Conservation (phyloP, 2,797 vertebrate genomes). For the Hoplostethus mediterraneus region DNA sequence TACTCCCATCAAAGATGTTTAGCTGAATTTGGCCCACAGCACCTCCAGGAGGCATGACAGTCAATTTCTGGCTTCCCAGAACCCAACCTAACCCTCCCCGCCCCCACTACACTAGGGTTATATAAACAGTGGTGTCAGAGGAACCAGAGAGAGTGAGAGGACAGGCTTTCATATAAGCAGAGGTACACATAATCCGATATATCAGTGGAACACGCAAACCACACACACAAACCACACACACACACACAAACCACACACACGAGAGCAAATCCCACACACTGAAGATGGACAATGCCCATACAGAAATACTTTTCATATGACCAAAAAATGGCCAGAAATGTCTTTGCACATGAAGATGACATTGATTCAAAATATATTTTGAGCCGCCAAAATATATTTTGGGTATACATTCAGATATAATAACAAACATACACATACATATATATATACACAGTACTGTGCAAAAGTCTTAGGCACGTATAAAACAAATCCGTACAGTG, state of each 20-base stretch:
- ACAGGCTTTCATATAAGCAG: neutral
- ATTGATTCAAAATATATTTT: too few relatives aligned
- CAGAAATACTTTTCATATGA: too few relatives aligned
- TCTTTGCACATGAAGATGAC: too few relatives aligned
- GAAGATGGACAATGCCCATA: neutral
- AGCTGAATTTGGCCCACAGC: neutral
- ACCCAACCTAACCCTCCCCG: neutral
- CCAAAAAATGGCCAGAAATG: too few relatives aligned
- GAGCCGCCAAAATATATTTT: too few relatives aligned
- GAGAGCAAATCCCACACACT: neutral
- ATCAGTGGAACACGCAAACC: neutral
- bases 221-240: neutral
- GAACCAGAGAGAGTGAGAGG: constrained; percentile 4
- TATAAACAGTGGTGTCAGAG: neutral
- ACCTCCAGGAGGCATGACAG: neutral
- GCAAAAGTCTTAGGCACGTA: too few relatives aligned
- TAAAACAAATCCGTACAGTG: too few relatives aligned
- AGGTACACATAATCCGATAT: constrained; percentile 3
- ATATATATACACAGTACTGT: too few relatives aligned
- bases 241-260: neutral
- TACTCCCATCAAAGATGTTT: neutral
- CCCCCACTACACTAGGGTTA: neutral
- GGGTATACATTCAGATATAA: too few relatives aligned
- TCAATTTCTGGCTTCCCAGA: neutral
- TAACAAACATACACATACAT: too few relatives aligned